phyloP scores from a whole-genome alignment of 2,113 vertebrate genomes.

The Dermatemys mawii region DNA sequence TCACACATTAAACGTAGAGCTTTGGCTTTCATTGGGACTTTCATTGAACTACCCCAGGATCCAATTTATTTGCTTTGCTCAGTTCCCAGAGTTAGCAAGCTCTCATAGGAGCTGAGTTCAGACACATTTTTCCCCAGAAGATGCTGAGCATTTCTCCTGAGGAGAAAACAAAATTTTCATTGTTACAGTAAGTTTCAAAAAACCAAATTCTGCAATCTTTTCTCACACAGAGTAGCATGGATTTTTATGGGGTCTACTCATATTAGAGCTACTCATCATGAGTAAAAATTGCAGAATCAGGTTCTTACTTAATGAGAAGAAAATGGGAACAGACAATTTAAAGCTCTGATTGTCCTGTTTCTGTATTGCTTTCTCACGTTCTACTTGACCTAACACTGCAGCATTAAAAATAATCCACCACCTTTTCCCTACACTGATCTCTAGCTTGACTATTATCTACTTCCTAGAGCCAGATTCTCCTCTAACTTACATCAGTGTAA shows the following conservation, averaged over 20 bases:
- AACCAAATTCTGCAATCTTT: fast-evolving
- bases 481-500: not conserved
- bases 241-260: not conserved
- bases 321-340: not conserved
- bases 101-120: not conserved
- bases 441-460: not conserved
- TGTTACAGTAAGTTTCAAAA: fast-evolving
- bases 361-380: not conserved
- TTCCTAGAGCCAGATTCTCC: not conserved
- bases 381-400: not conserved
- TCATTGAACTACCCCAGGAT: not conserved
- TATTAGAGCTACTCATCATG: not conserved
- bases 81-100: not conserved
- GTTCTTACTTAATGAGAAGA: not conserved
- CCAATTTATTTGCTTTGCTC: not conserved
- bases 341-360: not conserved
- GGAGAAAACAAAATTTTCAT: not conserved
- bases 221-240: fast-evolving
- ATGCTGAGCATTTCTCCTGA: not conserved
- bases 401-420: not conserved
- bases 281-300: not conserved
- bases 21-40: constrained; percentile 7
- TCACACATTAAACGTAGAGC: not conserved
- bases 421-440: not conserved
- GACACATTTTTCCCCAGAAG: not conserved